A percentile compares a stretch with the other conserved stretches of the same genome.
These are phyloP conservation scores for Xestoiulus laeticollis DNA, from an alignment of 2,888 invertebrate species.

Conservation along the genomic window DNA sequence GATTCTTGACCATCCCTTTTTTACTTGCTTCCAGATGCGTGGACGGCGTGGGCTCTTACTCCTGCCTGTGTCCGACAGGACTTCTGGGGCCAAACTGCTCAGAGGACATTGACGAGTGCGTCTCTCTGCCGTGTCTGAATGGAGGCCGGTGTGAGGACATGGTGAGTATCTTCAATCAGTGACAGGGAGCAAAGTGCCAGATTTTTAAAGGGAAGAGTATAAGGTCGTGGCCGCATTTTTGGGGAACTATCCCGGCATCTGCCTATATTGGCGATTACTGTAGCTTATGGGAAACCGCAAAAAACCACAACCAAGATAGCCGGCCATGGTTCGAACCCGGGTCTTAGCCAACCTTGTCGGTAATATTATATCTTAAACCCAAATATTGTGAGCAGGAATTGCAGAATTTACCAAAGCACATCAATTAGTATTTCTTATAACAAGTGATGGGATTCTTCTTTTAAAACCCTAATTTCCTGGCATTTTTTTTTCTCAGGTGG, in stretches of 20 bases:
- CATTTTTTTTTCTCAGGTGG: slow-evolving; percentile 59
- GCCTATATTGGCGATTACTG: no score
- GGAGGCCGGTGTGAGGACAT: slow-evolving; percentile 75
- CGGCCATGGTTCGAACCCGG: no score
- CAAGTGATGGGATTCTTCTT: not conserved
- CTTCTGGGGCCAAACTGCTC: slow-evolving; percentile 71
- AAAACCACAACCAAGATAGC: no score
- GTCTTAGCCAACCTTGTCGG: no score
- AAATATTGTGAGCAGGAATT: no score
- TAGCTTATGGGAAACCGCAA: no score
- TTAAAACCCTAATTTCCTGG: not conserved
- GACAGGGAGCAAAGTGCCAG: no score
- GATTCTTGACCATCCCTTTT: not conserved
- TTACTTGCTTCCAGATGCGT: slow-evolving; percentile 67
- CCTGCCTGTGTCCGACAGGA: slow-evolving; percentile 75
- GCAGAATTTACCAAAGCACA: not conserved
- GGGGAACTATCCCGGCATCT: no score
- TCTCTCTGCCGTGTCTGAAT: slow-evolving; percentile 68
- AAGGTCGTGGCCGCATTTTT: no score
- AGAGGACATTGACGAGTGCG: slow-evolving; percentile 51
- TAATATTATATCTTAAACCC: no score
- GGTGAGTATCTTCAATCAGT: slow-evolving; percentile 44
- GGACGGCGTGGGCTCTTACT: slow-evolving; percentile 66
- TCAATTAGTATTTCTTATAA: not conserved
- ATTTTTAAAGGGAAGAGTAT: no score